Evolutionary conservation across 2,113 vertebrate genomes (phyloP), one percentile per base, ranked within the genome.

Genomic region (Gadus chalcogrammus): DNA sequence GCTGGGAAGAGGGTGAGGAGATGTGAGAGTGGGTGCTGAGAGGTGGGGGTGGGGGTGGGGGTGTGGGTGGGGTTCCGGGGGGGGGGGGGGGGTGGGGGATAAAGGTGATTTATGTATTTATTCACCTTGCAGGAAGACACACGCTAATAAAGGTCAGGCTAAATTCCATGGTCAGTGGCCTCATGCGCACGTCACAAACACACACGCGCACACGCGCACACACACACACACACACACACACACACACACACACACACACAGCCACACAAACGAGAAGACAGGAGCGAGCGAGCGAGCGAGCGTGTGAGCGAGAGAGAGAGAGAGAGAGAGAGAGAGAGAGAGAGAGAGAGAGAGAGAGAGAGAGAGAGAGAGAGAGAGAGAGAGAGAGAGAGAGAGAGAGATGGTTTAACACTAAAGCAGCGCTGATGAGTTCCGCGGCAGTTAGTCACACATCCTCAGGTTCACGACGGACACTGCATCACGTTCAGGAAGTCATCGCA

Each of bases 81-180:
- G 55, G 38, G 0, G 15, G 27, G 28, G 48, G 66, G n/a, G 61
- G 64, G 64, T 73, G 11, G 5, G 22, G 9, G 65, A 77, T 75
- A 56, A 73, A 83, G 82, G 76, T 74, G 73, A 89, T 91, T 91
- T 90, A 90, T 91, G 88, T 81, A 89, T 91, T 90, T 90, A 91
- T 92, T 90, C 88, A 88, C 87, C 84, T 69, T 69, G 15, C 15
- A 75, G 82, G 84, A 89, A 85, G 82, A 73, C 61, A 75, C 60
- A 67, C 77, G 84, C 87, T 89, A 88, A 31, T 31, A 89, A 91
- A 92, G 88, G 90, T 91, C 79, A 74, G 77, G 72, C 74, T 86
- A 88, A 90, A 91, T 92, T 91, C 84, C 89, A 88, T 24, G 88
- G 87, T 90, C 90, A 88, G 64, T 71, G 85, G 83, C 82, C 84